phyloP scores from a whole-genome alignment of 92 coral and sea anemone genomes.

The Parazoanthus atlanticus region DNA sequence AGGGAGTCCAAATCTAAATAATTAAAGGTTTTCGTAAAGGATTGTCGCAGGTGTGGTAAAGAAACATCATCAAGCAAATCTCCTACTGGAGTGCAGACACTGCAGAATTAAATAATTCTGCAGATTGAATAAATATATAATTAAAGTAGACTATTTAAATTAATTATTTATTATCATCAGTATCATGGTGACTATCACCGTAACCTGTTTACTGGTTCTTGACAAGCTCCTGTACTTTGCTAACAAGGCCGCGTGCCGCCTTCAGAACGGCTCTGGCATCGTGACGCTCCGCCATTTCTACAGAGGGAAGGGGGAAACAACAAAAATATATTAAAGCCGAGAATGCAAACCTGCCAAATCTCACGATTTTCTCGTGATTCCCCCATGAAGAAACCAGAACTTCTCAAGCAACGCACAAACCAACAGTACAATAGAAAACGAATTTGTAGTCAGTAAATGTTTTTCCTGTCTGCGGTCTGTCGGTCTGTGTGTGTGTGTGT shows the following conservation, averaged over 20 bases:
- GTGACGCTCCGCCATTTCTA: conserved; percentile 99
- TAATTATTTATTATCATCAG: neutral
- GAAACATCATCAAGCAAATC: neutral
- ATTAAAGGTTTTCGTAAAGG: neutral
- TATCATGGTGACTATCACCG: neutral
- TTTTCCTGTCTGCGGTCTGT: too few species aligned
- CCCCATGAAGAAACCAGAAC: too few species aligned
- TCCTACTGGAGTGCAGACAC: neutral
- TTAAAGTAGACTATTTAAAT: neutral
- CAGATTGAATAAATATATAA: conserved; percentile 9
- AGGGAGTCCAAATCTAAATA: neutral
- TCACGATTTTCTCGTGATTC: neutral
- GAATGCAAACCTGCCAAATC: neutral
- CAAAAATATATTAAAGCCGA: neutral
- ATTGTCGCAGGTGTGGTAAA: neutral
- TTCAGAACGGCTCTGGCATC: conserved; percentile 82
- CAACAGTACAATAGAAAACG: too few species aligned
- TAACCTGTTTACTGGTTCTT: conserved; percentile 70
- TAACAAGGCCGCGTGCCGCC: conserved; percentile 82
- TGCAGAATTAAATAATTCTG: conserved; percentile 9
- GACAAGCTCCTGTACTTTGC: conserved; percentile 84
- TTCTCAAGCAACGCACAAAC: neutral
- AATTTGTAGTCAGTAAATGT: too few species aligned
- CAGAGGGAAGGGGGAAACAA: neutral
- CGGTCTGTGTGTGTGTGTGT: too few species aligned